Base-by-base conservation (phyloP, 92 coral and sea anemone species). In the Diadumene lineata region DNA sequence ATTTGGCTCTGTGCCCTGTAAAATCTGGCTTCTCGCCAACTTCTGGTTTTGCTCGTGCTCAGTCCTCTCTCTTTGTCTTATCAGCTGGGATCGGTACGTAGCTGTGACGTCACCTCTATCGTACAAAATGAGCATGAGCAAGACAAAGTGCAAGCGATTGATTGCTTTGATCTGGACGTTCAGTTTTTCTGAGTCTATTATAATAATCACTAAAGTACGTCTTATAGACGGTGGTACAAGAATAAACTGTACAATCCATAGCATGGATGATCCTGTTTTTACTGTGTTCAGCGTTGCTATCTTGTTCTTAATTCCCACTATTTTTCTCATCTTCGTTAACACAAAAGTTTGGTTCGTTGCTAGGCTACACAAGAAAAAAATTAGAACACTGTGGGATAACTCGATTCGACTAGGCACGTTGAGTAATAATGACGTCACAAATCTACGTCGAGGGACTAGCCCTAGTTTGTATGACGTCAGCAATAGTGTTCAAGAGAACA, bases 51-150 rank as follows among this genome's bases (percentile, higher is more conserved):
- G 87, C 66, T 62, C 76, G 16, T 85, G 92, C 46, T 90, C 96
- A 0, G 61, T 87, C 13, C 85, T 83, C 71, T 87, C 84, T 69
- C 78, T 90, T 53, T 90, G 96, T 23, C 90, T 81, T 64, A 82
- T 90, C 63, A 87, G 96, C 82, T 89, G 96, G 85, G 92, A 90
- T 68, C 86, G 96, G 22, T 90, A 80, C 70, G 81, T 90, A 33
- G 88, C 92, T 15, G 89, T 90, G 85, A 90, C 89, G 69, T 83
- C 96, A 80, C 96, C 96, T 13, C 72, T 90, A 8, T 73, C 69
- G 2, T 90, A 90, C 78, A 26, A 60, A 26, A 28, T 67, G 28
- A 92, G 85, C 51, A 90, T 87, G 96, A 68, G 73, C 56, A 78
- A 79, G 0, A 24, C 26, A 31, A 83, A 66, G 48, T 80, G 78